A percentile compares a stretch with the other conserved stretches of the same genome.
Evolutionary conservation across 2,888 invertebrate species (phyloP).

Genomic region (Eristalis intricaria): DNA sequence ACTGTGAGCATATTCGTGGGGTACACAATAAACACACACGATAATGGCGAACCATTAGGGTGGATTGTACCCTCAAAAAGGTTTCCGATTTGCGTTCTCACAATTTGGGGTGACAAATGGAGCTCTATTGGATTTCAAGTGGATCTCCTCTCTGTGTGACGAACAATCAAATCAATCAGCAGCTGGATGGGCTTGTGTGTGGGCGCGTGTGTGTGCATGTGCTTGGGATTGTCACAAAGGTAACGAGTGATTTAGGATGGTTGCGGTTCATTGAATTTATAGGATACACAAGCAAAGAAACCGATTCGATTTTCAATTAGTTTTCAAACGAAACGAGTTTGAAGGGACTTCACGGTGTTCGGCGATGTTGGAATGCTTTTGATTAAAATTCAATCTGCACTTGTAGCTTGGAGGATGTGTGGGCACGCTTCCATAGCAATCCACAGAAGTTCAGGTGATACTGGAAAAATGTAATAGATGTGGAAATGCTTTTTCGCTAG

Average conservation of each 20-base stretch:
- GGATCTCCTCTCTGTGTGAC: conserved; percentile 21
- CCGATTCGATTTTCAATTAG: conserved; percentile 17
- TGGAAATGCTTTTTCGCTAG: neutral
- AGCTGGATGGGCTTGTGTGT: neutral
- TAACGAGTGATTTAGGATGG: conserved; percentile 26
- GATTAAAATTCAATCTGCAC: conserved; percentile 34
- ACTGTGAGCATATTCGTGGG: neutral
- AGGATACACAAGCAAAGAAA: conserved; percentile 7
- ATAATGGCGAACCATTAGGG: conserved; percentile 37
- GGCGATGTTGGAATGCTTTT: neutral
- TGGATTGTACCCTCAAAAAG: conserved; percentile 28
- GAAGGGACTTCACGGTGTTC: neutral
- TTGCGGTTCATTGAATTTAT: conserved; percentile 36
- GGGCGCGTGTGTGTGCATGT: neutral
- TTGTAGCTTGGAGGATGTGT: neutral
- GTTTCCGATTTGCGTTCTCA: conserved; percentile 27
- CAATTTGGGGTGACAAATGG: conserved; percentile 48
- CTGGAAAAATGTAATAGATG: neutral
- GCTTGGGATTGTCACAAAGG: conserved; percentile 15
- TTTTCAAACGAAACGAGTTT: conserved; percentile 4
- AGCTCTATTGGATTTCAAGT: conserved; percentile 36
- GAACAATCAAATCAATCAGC: conserved; percentile 58
- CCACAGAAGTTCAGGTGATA: neutral
- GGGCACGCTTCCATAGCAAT: neutral
- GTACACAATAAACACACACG: conserved; percentile 4